A percentile compares a stretch with the other conserved stretches of the same genome.
These are phyloP conservation scores for Psettodes erumei DNA, from an alignment of 2,113 vertebrate species.

Conservation along the genomic window DNA sequence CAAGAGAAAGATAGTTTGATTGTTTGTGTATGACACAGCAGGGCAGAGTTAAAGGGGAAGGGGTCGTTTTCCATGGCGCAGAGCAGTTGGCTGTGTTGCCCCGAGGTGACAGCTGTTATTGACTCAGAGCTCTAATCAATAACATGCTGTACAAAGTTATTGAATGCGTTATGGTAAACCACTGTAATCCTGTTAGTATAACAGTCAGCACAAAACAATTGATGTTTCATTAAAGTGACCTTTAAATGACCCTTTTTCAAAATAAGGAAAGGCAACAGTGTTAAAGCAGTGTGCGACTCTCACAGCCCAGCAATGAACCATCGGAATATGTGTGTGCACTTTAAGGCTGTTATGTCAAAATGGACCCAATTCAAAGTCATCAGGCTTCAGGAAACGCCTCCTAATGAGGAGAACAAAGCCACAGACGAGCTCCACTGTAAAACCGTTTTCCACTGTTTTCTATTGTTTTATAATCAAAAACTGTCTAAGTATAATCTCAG, in stretches of 20 bases:
- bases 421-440: neutral
- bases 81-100: slow-evolving; percentile 12
- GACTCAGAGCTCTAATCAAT: slow-evolving; percentile 51
- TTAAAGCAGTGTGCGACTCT: neutral
- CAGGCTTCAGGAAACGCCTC: neutral
- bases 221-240: neutral
- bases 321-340: neutral
- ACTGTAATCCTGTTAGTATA: slow-evolving; percentile 5
- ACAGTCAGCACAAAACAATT: neutral
- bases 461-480: neutral
- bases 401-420: slow-evolving; percentile 14
- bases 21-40: neutral
- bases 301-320: neutral
- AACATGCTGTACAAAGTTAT: slow-evolving; percentile 23
- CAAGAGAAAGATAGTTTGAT: too few relatives aligned
- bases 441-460: neutral
- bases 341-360: neutral
- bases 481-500: too few relatives aligned
- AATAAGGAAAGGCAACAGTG: neutral
- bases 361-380: slow-evolving; percentile 3
- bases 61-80: slow-evolving; percentile 58
- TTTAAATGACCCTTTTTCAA: neutral
- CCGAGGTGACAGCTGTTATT: slow-evolving; percentile 23
- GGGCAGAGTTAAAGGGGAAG: slow-evolving; percentile 7
- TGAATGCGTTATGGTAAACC: slow-evolving; percentile 17